phyloP scores from a whole-genome alignment of 2,113 vertebrate genomes.

The Scalopus aquaticus region DNA sequence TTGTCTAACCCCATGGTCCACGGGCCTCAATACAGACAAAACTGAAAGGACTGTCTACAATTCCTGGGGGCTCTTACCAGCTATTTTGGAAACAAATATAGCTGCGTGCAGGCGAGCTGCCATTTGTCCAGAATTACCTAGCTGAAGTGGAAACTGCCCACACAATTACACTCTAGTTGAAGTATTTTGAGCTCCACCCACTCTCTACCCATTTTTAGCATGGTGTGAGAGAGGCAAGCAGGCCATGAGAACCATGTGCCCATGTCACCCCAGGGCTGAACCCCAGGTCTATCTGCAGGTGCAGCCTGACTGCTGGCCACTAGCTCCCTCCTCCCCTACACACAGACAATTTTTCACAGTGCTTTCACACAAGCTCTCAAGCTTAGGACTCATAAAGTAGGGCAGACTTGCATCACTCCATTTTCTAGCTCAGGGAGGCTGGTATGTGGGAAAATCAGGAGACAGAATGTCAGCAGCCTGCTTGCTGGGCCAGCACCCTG shows the following conservation, averaged over 20 bases:
- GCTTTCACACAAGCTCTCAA: neutral
- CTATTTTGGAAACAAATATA: constrained; percentile 67
- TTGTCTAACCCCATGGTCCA: neutral
- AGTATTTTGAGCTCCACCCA: constrained; percentile 76
- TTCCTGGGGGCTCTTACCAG: constrained; percentile 6
- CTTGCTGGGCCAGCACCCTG: neutral
- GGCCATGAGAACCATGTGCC: constrained; percentile 17
- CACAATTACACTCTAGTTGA: constrained; percentile 61
- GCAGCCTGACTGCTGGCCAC: neutral
- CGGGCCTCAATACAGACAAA: constrained; percentile 41
- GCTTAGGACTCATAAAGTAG: neutral
- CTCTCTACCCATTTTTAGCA: constrained; percentile 68
- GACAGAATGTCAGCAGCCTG: neutral
- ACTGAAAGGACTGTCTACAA: constrained; percentile 4
- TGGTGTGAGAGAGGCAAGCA: constrained; percentile 28
- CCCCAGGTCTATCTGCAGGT: neutral
- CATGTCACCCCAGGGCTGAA: constrained; percentile 1
- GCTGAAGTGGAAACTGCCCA: constrained; percentile 63
- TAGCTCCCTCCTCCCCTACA: neutral
- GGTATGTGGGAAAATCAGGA: neutral
- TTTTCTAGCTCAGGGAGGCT: neutral
- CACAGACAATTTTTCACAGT: neutral
- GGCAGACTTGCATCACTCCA: neutral
- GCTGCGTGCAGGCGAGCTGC: constrained; percentile 19
- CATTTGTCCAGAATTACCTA: constrained; percentile 77